Percentiles rank a stretch among this genome's conserved stretches.
Evolutionary conservation across 2,113 vertebrate species (phyloP).

Genomic region (Pipa parva): DNA sequence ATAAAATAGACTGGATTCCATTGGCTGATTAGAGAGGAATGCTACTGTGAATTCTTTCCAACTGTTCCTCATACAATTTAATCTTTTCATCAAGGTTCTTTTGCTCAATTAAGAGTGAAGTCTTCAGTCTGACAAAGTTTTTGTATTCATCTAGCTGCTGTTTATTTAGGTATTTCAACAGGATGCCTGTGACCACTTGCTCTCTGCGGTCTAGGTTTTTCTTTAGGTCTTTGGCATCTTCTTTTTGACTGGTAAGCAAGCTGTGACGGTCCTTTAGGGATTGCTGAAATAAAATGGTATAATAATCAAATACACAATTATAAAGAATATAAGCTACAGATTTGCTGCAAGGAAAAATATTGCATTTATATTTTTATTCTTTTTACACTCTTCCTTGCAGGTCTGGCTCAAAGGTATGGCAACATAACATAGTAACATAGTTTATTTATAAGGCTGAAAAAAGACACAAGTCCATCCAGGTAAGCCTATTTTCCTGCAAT

Average conservation of each 20-base stretch:
- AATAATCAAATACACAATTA: background rate
- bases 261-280: slow-evolving; percentile 77
- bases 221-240: slow-evolving; percentile 90
- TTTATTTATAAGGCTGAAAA: no score
- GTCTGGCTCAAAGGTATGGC: no score
- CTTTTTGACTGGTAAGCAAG: slow-evolving; percentile 80
- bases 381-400: no score
- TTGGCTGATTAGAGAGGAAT: slow-evolving; percentile 46
- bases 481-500: no score
- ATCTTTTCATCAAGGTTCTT: slow-evolving; percentile 86
- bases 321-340: no score
- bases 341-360: no score
- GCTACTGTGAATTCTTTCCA: slow-evolving; percentile 67
- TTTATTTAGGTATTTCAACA: slow-evolving; percentile 68
- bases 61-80: slow-evolving; percentile 75
- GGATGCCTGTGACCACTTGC: slow-evolving; percentile 72
- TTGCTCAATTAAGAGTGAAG: slow-evolving; percentile 79
- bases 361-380: no score
- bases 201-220: slow-evolving; percentile 88
- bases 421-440: no score
- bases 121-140: slow-evolving; percentile 76
- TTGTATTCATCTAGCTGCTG: slow-evolving; percentile 75
- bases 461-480: no score
- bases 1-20: background rate
- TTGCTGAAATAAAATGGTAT: slow-evolving; percentile 56